A percentile compares a stretch with the other conserved stretches of the same genome.
Conservation (phyloP, 2,888 invertebrate genomes). For the Caradrina clavipalpis region DNA sequence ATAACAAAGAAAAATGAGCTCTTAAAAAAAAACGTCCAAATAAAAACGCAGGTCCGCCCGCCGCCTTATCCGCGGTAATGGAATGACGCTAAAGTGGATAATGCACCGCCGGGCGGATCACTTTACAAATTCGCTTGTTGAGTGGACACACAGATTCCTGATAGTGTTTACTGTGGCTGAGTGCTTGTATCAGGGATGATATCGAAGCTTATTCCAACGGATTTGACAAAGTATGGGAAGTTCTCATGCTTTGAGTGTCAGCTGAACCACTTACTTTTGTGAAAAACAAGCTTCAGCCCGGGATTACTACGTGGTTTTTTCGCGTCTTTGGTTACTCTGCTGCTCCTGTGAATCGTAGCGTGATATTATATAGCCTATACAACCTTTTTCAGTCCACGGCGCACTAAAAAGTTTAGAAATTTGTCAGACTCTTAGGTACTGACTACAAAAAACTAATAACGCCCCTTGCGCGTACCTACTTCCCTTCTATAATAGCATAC, state of each 20-base stretch:
- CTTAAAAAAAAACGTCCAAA: neutral
- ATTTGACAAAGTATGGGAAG: constrained; percentile 16
- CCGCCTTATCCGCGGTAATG: constrained; percentile 37
- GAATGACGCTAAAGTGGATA: constrained; percentile 53
- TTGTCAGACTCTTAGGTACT: too few species aligned
- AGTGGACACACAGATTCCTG: constrained; percentile 44
- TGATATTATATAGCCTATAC: too few species aligned
- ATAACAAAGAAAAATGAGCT: too few species aligned
- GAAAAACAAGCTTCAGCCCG: too few species aligned
- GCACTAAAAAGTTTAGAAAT: too few species aligned
- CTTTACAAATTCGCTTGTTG: constrained; percentile 57
- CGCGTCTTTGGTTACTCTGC: too few species aligned
- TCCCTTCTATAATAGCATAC: too few species aligned
- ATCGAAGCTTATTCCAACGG: constrained; percentile 8
- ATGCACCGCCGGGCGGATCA: constrained; percentile 47
- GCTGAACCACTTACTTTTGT: neutral
- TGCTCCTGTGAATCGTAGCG: too few species aligned
- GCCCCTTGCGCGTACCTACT: too few species aligned
- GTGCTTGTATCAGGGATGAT: constrained; percentile 40
- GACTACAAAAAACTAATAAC: too few species aligned
- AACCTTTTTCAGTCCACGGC: too few species aligned
- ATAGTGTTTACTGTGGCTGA: constrained; percentile 50
- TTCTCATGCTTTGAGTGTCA: neutral
- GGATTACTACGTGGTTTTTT: too few species aligned
- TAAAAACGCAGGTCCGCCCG: neutral